Evolutionary conservation across 2,113 vertebrate genomes (phyloP).

Genomic region (Phodopus roborovskii): DNA sequence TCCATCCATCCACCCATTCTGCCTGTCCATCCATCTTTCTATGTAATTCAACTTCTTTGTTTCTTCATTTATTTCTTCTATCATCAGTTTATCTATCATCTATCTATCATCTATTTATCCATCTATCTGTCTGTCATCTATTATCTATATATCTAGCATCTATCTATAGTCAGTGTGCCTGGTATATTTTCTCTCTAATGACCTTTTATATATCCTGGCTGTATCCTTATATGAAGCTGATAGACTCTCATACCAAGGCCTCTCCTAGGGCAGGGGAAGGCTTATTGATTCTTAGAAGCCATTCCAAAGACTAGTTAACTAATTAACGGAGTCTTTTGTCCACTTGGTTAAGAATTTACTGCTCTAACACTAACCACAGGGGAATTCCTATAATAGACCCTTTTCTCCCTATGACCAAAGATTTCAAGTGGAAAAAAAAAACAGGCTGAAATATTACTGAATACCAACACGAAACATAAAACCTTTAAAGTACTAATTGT

Average conservation of each 20-base stretch:
- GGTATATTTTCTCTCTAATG: background rate
- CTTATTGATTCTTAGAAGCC: background rate
- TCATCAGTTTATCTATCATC: background rate
- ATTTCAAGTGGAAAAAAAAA: background rate
- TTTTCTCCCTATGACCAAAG: background rate
- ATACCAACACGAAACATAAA: background rate
- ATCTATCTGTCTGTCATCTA: background rate
- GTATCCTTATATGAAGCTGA: no score
- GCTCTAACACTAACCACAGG: background rate
- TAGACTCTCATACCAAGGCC: no score
- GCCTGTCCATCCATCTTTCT: no score
- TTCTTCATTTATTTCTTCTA: background rate
- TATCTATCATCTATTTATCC: background rate
- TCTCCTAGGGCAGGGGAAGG: no score
- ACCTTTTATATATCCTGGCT: background rate
- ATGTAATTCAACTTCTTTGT: background rate
- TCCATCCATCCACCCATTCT: background rate
- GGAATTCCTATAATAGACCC: background rate
- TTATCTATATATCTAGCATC: background rate
- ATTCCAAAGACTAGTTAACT: background rate
- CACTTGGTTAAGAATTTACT: background rate
- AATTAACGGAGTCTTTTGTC: background rate
- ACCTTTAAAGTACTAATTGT: conserved; percentile 23
- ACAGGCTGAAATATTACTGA: background rate
- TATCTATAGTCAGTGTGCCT: background rate